A percentile compares a stretch with the other conserved stretches of the same genome.
Evolutionary conservation across 2,113 vertebrate species (phyloP).

Genomic region (Casuarius casuarius): DNA sequence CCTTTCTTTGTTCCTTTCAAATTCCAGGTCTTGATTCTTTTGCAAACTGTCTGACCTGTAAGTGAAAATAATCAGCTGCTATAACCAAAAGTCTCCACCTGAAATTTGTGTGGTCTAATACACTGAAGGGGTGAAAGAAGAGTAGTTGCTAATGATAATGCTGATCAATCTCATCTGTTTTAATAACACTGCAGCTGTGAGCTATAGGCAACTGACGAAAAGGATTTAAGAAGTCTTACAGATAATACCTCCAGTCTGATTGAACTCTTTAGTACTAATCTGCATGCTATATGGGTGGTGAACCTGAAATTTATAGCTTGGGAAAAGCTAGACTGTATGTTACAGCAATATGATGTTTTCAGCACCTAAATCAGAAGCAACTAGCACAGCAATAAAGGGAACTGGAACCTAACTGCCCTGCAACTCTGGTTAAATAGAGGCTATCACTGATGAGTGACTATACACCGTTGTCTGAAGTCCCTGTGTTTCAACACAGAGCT

Average conservation of each 20-base stretch:
- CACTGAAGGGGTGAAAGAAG: not conserved
- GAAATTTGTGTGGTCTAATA: not conserved
- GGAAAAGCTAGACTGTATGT: not conserved
- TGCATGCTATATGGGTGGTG: not conserved
- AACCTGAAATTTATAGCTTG: not conserved
- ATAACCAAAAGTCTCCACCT: not conserved
- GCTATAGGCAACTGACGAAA: not conserved
- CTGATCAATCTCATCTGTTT: not conserved
- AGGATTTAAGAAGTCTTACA: not conserved
- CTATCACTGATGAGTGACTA: not conserved
- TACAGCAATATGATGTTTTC: not conserved
- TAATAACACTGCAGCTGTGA: not conserved
- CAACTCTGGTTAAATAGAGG: not conserved
- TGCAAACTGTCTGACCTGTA: conserved; percentile 91
- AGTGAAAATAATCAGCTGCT: conserved; percentile 18
- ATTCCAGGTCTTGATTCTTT: conserved; percentile 97
- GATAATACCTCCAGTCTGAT: not conserved
- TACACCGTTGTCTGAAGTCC: not conserved
- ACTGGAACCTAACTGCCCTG: not conserved
- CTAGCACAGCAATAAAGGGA: not conserved
- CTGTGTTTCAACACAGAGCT: not conserved
- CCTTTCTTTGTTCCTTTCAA: conserved; percentile 95
- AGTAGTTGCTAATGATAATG: not conserved
- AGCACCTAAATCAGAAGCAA: not conserved
- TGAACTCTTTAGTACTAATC: not conserved